A percentile compares a stretch with the other conserved stretches of the same genome.
Conservation (phyloP, 2,888 invertebrate genomes). For the Trachelus iudaicus region DNA sequence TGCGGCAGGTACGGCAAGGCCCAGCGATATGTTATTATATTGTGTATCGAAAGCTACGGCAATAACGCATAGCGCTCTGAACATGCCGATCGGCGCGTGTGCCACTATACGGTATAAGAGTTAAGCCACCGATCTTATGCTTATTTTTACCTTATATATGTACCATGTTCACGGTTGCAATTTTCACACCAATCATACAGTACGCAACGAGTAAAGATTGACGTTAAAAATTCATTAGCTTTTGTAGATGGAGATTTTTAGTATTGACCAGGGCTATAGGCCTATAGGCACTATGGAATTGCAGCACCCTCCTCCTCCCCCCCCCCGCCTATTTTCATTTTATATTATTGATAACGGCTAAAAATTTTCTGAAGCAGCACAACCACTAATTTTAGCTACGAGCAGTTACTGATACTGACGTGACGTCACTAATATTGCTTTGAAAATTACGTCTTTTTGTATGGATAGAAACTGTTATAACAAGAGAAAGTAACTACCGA, state of each 20-base stretch:
- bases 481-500: not conserved
- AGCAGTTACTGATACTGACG: not conserved
- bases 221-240: not conserved
- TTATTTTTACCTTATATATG: not conserved
- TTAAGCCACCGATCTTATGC: not conserved
- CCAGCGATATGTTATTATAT: slow-evolving; percentile 48
- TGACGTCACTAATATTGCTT: not conserved
- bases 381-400: no score
- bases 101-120: not conserved
- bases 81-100: slow-evolving; percentile 7
- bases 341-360: no score
- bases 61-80: slow-evolving; percentile 14
- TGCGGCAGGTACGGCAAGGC: slow-evolving; percentile 39
- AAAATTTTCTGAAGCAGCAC: no score
- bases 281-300: no score
- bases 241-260: not conserved
- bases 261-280: not conserved
- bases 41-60: slow-evolving; percentile 46
- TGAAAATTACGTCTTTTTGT: not conserved
- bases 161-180: no score
- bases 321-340: no score
- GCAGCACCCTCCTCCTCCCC: no score
- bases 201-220: not conserved
- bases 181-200: not conserved
- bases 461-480: not conserved